A percentile compares a stretch with the other conserved stretches of the same genome.
Evolutionary conservation across 2,797 vertebrate species (phyloP).

Genomic region (Sarcoramphus papa): DNA sequence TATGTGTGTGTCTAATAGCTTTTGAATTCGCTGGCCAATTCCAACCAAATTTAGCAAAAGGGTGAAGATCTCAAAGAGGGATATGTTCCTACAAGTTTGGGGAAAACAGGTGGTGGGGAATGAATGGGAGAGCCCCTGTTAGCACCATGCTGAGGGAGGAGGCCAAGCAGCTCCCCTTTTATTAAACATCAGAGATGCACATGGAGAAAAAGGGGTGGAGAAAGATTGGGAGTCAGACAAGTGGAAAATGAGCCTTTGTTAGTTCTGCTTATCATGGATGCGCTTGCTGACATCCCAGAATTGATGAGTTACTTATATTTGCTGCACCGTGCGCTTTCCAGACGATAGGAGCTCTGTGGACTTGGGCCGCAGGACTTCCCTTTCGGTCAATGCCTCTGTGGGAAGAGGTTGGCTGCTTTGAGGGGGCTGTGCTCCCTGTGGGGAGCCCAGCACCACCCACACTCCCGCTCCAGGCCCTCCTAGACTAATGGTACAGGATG

Average conservation of each 20-base stretch:
- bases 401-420: neutral
- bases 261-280: neutral
- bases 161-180: neutral
- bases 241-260: neutral
- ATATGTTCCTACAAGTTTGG: constrained; percentile 1
- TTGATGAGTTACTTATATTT: accelerated
- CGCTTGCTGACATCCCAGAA: neutral
- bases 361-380: neutral
- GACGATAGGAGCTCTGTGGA: neutral
- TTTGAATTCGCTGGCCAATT: constrained; percentile 5
- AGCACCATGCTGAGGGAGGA: neutral
- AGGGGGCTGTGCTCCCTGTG: neutral
- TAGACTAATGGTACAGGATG: neutral
- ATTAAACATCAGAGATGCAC: neutral
- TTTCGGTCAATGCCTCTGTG: neutral
- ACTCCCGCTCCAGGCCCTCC: neutral
- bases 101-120: neutral
- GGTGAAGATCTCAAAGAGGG: neutral
- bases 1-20: constrained; percentile 41
- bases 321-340: accelerated
- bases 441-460: neutral
- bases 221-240: neutral
- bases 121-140: neutral
- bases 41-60: neutral
- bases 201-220: neutral